phyloP scores from a whole-genome alignment of 2,888 invertebrate species.

The Lasioglossum oenotherae region DNA sequence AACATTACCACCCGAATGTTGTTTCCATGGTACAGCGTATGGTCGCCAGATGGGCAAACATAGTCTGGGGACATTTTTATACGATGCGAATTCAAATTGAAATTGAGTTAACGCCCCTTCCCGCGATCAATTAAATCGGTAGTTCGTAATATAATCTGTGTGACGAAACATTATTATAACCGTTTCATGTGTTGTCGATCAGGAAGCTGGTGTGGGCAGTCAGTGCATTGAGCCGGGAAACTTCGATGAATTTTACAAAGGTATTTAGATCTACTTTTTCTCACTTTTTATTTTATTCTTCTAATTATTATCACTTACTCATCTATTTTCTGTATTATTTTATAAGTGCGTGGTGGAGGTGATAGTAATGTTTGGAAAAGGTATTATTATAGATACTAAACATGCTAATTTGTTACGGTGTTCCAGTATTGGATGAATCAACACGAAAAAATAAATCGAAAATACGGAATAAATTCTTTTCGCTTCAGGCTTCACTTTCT shows the following conservation, averaged over 20 bases:
- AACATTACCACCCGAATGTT: constrained; percentile 26
- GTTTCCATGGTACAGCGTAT: constrained; percentile 13
- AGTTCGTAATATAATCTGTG: constrained; percentile 39
- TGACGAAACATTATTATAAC: constrained; percentile 32
- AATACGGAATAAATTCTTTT: too few relatives aligned
- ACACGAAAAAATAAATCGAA: too few relatives aligned
- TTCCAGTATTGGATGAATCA: too few relatives aligned
- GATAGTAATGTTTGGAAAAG: neutral
- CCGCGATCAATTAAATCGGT: constrained; percentile 44
- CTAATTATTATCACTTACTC: neutral
- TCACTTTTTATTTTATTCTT: neutral
- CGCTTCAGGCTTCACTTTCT: too few relatives aligned
- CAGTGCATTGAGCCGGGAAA: constrained; percentile 21
- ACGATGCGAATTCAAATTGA: constrained; percentile 41
- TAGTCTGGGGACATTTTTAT: constrained; percentile 32
- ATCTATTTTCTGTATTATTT: neutral
- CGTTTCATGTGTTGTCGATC: constrained; percentile 38
- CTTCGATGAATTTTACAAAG: constrained; percentile 27
- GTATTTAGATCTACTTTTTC: constrained; percentile 25
- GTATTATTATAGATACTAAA: neutral
- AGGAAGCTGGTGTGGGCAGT: constrained; percentile 14
- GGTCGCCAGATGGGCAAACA: constrained; percentile 34
- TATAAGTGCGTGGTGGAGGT: neutral
- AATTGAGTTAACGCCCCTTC: constrained; percentile 3
- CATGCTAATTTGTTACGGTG: neutral